Evolutionary conservation across 2,888 invertebrate species (phyloP), one percentile per base, ranked within the genome.

Genomic region (Rotaria socialis): DNA sequence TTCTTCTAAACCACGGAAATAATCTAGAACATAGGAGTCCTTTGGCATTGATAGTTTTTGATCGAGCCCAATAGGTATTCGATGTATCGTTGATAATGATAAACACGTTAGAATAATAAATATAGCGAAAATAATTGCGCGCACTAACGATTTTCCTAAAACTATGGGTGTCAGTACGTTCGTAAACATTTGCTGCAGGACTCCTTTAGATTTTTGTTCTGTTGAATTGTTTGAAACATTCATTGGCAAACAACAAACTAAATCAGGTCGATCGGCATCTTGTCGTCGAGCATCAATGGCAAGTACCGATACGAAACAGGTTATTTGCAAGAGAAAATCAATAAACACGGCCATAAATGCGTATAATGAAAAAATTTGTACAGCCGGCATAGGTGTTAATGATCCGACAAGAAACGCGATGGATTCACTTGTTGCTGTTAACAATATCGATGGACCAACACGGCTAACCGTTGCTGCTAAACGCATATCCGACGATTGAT

Each of bases 381-480:
- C 98, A 0, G 98, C 99, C 27, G 99, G 99, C 97, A 99, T 98
- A 90, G 95, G 95, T 4, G 96, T 96, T 87, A 99, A 92, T 60
- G 96, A 95, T 88, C 97, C 96, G 94, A 97, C 93, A 92, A 97
- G 97, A 93, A 99, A 99, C 90, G 98, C 97, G 89, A 95, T 94
- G 35, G 96, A 95, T 92, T 98, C 98, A 3, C 97, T 96, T 0
- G 95, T 93, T 41, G 96, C 96, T 0, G 97, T 96, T 75, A 99
- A 93, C 89, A 99, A 92, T 95, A 99, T 97, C 10, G 96, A 96
- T 0, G 99, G 98, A 0, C 97, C 98, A 0, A 98, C 96, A 89
- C 95, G 94, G 0, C 97, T 97, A 47, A 98, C 93, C 90, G 95
- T 94, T 87, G 96, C 93, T 0, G 96, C 97, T 88, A 99, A 94